Evolutionary conservation across 2,113 vertebrate genomes (phyloP), one percentile per base, ranked within the genome.

Genomic region (Mugil cephalus): DNA sequence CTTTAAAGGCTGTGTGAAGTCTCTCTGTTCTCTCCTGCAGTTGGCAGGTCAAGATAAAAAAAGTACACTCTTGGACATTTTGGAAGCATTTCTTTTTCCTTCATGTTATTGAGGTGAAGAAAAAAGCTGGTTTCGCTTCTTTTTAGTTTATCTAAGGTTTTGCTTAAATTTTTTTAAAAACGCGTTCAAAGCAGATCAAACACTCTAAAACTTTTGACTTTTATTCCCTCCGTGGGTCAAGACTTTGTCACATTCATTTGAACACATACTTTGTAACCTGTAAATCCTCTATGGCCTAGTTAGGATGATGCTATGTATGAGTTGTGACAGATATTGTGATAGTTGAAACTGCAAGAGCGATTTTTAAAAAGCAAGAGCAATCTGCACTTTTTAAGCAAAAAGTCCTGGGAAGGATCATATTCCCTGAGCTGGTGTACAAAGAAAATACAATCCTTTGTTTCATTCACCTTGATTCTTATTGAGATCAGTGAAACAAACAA

Each of bases 401-500:
- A 73, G 48, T 71, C 34, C 12, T 13, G 10, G 54, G 46, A 82
- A 79, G 60, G 19, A 68, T 45, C 21, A 19, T 54, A 88, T 71
- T 87, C 84, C 68, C 74, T 13, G 8, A 64, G 60, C 58, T 67
- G 45, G 36, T 82, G 58, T 69, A 56, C 47, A 56, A 85, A 71
- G 75, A 53, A 80, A 77, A 54, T 43, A 54, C 24, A 79, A 54
- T 12, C 38, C 75, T 82, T 81, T 91, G 78, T 88, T 81, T 68
- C 83, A 83, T 72, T 77, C 75, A 65, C 76, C 88, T 88, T 82
- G 83, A 84, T 75, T 72, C 86, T 76, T 82, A 73, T 74, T 72
- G 61, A 47, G 64, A 88, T 88, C 70, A 82, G 65, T 77, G 79
- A 85, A 88, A 77, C 85, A 88, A 92, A 85, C 78, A 85, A 81